Conservation (phyloP, 2,797 vertebrate species). For the Pyrocephalus nanus region DNA sequence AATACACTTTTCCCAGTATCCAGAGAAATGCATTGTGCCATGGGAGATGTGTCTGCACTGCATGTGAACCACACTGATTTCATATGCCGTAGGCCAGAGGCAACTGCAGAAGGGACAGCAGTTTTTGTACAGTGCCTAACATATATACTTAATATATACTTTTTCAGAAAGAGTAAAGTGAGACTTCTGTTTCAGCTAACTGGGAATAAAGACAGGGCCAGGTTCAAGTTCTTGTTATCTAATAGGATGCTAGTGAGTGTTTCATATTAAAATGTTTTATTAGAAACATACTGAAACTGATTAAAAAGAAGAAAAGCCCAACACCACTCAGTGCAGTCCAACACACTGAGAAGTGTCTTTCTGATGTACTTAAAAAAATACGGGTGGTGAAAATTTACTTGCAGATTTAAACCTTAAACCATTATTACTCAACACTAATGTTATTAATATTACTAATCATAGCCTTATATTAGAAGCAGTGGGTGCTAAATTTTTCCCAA, state of each 20-base stretch:
- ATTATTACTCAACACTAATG: not conserved
- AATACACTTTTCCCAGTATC: not conserved
- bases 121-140: not conserved
- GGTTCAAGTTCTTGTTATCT: not conserved
- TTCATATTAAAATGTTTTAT: not conserved
- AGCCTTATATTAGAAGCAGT: not conserved
- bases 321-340: not conserved
- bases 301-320: not conserved
- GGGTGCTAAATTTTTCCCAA: not conserved
- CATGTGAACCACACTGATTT: not conserved
- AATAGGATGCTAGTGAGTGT: not conserved
- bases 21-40: not conserved
- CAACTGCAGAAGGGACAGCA: not conserved
- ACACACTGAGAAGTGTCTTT: not conserved
- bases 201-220: not conserved
- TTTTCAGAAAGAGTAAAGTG: not conserved
- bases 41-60: not conserved
- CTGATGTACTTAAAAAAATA: not conserved
- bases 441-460: not conserved
- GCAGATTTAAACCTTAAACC: not conserved
- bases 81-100: not conserved
- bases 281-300: not conserved
- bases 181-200: not conserved
- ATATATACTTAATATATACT: not conserved
- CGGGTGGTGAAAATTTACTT: not conserved